These are phyloP conservation scores for Blastomussa wellsi DNA, from an alignment of 92 coral and sea anemone genomes.

Conservation along the genomic window DNA sequence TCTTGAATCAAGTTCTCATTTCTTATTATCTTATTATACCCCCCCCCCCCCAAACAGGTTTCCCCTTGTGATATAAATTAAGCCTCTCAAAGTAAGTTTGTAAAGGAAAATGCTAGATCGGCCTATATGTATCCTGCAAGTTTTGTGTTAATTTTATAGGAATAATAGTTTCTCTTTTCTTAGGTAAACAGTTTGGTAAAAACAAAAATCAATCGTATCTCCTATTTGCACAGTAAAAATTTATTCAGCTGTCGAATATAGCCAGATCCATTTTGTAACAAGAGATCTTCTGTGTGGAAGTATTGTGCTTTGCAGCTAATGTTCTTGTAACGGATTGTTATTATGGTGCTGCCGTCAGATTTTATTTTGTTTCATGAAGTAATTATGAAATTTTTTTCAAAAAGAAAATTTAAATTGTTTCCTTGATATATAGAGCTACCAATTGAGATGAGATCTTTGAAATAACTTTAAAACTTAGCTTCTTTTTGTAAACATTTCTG, in stretches of 20 bases:
- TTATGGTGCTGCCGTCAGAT: too few relatives aligned
- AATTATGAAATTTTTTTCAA: background rate
- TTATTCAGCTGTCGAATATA: conserved; percentile 32
- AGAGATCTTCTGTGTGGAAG: background rate
- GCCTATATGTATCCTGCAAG: conserved; percentile 13
- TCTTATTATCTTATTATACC: background rate
- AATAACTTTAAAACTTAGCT: background rate
- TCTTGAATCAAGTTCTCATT: background rate
- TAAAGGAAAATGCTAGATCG: background rate
- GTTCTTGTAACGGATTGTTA: background rate
- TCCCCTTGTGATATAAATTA: background rate
- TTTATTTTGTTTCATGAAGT: background rate
- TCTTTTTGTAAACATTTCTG: conserved; percentile 12
- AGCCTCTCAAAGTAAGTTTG: conserved; percentile 11
- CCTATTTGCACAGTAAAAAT: conserved; percentile 15
- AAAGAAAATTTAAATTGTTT: background rate
- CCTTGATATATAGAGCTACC: background rate
- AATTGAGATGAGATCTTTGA: background rate
- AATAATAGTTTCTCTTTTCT: conserved; percentile 26
- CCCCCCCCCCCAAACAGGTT: background rate
- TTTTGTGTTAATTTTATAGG: conserved; percentile 18
- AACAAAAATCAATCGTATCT: conserved; percentile 20
- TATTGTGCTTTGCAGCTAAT: background rate
- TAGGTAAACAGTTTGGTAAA: conserved; percentile 24
- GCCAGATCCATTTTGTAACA: conserved; percentile 4